Conservation (phyloP, 2,113 vertebrate species). For the Marmota flaviventris region DNA sequence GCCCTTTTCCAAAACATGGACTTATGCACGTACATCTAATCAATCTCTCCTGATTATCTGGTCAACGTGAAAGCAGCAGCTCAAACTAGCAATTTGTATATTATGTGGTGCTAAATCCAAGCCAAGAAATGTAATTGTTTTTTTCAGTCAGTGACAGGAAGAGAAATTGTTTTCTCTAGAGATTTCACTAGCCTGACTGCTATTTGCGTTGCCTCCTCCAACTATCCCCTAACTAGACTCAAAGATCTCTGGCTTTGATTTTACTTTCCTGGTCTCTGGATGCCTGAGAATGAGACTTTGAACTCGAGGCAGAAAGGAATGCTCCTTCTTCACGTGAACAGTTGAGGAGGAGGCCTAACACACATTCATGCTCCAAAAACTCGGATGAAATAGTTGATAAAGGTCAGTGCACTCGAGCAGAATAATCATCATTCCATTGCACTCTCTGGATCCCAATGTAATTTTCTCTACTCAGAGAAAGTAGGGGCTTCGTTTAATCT, state of each 20-base stretch:
- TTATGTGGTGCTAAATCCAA: not conserved
- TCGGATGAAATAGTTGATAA: constrained; percentile 47
- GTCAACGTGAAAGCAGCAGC: not conserved
- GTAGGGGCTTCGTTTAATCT: not conserved
- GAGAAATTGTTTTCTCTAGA: constrained; percentile 26
- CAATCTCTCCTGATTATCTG: not conserved
- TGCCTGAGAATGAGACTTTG: not conserved
- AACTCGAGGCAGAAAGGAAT: not conserved
- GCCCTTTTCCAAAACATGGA: not conserved
- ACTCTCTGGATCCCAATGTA: not conserved
- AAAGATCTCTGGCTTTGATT: not conserved
- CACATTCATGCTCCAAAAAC: constrained; percentile 36
- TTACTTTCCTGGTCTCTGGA: not conserved
- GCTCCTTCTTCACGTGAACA: not conserved
- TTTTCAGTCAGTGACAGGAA: constrained; percentile 26
- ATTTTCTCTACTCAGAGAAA: not conserved
- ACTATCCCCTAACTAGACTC: not conserved
- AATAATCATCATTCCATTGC: not conserved
- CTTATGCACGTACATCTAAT: not conserved
- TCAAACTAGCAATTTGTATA: not conserved
- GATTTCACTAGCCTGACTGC: not conserved
- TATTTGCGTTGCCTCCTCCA: not conserved
- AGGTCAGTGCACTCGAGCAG: constrained; percentile 16
- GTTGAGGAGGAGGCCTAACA: not conserved
- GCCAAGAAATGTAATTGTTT: constrained; percentile 44